Base-by-base conservation (phyloP, 2,797 vertebrate species). In the Acomys russatus region DNA sequence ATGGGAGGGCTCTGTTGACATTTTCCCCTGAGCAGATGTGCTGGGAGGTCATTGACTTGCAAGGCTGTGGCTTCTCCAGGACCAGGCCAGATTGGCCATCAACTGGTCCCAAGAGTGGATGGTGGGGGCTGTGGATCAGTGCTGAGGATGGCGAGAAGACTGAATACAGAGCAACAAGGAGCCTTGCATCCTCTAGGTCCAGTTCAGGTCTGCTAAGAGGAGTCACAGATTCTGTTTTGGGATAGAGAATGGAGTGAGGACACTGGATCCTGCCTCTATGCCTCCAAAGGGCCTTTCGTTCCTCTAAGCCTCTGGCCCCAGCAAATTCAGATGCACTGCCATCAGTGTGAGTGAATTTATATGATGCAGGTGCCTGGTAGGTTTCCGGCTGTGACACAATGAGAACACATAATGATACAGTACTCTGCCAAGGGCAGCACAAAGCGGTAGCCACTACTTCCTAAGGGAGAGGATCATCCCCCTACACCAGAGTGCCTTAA, bases 41-140 rank as follows among this genome's bases (percentile, higher is more conserved):
- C 33, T 14, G 2, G 10, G 51, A 44, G 35, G 2, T 44, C 49
- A 7, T 18, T 0, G 0, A 18, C 22, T 28, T 49, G 8, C 0
- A 33, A 38, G 51, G 18, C n/a, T 17, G 5, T 54, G 30, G 63
- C 3, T 30, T n/a, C n/a, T 64, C 59, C n/a, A 4, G 14, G 25
- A 12, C 28, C 35, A 7, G 0, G 4, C 9, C 28, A 18, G 66
- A 63, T 64, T 44, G 44, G 56, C 15, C 0, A 18, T 12, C 4
- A 11, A 20, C 25, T 2, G 14, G 51, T 4, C 10, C 92, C 0
- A 1, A 49, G 15, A 6, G 11, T 38, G 3, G 90, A 11, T 5
- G 25, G 4, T 2, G 12, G n/a, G 10, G 11, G 2, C 9, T 35
- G 10, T 33, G 30, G n/a, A 38, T 22, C 22, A 7, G 2, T 6